phyloP scores from a whole-genome alignment of 1,140 invertebrate species.

The Danaus plexippus region DNA sequence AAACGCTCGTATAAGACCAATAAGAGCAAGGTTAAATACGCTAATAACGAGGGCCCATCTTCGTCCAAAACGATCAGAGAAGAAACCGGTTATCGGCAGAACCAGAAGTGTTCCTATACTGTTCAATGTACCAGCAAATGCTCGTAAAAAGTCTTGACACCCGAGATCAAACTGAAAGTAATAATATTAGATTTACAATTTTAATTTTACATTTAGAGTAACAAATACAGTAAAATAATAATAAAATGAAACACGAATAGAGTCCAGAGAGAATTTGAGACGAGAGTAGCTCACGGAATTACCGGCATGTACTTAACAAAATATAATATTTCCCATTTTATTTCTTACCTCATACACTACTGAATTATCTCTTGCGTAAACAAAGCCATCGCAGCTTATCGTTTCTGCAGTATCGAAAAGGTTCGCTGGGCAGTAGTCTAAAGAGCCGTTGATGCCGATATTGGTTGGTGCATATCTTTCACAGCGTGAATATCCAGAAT shows the following conservation, averaged over 20 bases:
- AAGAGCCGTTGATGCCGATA: conserved; percentile 18
- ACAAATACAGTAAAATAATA: background rate
- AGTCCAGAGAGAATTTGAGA: too few relatives aligned
- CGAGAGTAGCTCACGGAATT: too few relatives aligned
- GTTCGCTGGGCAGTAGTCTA: conserved; percentile 34
- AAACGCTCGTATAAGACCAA: conserved; percentile 77
- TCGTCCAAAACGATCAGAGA: conserved; percentile 75
- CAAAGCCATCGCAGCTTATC: conserved; percentile 38
- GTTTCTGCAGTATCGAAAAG: conserved; percentile 30
- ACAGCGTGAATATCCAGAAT: conserved; percentile 33
- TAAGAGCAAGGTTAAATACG: conserved; percentile 64
- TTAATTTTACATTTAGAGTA: background rate
- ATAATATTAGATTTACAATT: too few relatives aligned
- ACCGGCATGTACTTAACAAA: background rate
- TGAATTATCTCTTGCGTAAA: conserved; percentile 48
- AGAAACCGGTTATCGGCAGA: conserved; percentile 52
- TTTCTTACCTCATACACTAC: conserved; percentile 54
- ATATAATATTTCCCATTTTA: background rate
- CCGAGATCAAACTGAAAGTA: conserved; percentile 48
- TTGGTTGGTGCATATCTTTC: conserved; percentile 26
- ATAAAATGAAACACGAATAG: too few relatives aligned
- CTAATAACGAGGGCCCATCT: conserved; percentile 77
- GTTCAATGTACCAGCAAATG: conserved; percentile 41
- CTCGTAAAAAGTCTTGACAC: conserved; percentile 44
- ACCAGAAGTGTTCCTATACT: conserved; percentile 46